Evolutionary conservation across 2,797 vertebrate genomes (phyloP), one percentile per base, ranked within the genome.

Genomic region (Lophius americanus): DNA sequence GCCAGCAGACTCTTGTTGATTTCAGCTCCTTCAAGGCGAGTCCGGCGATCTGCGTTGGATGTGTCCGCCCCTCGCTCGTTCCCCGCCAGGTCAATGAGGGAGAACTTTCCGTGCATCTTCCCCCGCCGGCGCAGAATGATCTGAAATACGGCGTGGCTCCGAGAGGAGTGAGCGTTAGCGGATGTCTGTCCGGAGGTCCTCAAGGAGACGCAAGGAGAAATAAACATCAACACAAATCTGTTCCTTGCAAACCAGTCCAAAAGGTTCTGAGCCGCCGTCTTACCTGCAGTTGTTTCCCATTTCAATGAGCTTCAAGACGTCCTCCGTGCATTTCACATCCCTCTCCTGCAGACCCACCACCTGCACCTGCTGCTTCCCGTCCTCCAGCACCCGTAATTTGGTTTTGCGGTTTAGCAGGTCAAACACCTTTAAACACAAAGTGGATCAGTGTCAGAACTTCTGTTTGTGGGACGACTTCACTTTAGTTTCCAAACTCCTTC

Each of bases 1-100:
- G 98, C 98, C 92, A 99, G 93, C 89, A 99, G 94, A 86, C 98
- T 99, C 92, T 99, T 99, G 92, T 99, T 99, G 90, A 99, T 99
- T 93, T 99, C 98, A 0, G 97, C 98, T 79, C 98, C 98, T 91
- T 99, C 98, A 50, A 99, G 95, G 36, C 97, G 92, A 0, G 97
- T 99, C 93, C 98, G 97, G 3, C 97, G 94, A 83, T 99, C 98
- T 0, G 98, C 97, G 70, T 97, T 99, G 7, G 96, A 98, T 0
- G 97, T 99, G 87, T 99, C 98, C 1, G 98, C 98, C 41, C 98
- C 98, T 71, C 98, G 92, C 92, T 99, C 98, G 68, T 99, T 99
- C 62, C 98, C 98, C 54, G 98, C 98, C 91, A 99, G 91, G 88
- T 99, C 98, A 6, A 99, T 98, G 51, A 99, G 94, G 61, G 97